Evolutionary conservation across 1,140 invertebrate species (phyloP).

Genomic region (Drosophila equinoxialis): DNA sequence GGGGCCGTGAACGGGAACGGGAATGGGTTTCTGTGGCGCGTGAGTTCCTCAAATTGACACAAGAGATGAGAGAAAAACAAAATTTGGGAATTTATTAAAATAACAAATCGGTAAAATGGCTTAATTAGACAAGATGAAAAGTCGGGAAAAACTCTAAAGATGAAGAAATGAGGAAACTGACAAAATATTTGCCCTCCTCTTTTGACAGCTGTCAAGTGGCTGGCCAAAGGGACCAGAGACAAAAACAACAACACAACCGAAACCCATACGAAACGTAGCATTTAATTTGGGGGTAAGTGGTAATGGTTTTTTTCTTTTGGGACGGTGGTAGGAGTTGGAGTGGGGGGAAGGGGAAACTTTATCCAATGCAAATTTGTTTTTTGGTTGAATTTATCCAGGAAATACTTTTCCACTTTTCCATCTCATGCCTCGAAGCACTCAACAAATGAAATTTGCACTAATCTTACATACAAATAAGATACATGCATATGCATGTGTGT

Average conservation of each 20-base stretch:
- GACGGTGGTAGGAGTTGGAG: too few relatives aligned
- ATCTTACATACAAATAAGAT: slow-evolving; percentile 49
- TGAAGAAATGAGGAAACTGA: slow-evolving; percentile 37
- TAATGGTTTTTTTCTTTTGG: too few relatives aligned
- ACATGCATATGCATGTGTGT: slow-evolving; percentile 5
- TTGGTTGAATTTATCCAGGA: slow-evolving; percentile 22
- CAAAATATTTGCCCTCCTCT: slow-evolving; percentile 74
- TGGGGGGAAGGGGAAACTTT: slow-evolving; percentile 28
- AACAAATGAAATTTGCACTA: slow-evolving; percentile 74
- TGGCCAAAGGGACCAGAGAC: slow-evolving; percentile 30
- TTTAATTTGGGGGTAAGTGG: slow-evolving; percentile 52
- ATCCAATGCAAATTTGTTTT: slow-evolving; percentile 66
- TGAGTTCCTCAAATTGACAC: slow-evolving; percentile 63
- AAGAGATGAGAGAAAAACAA: slow-evolving; percentile 53
- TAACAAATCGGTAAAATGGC: slow-evolving; percentile 62
- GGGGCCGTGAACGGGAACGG: slow-evolving; percentile 27
- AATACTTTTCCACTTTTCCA: slow-evolving; percentile 33
- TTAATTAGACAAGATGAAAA: slow-evolving; percentile 60
- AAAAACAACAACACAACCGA: neutral
- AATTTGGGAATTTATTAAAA: slow-evolving; percentile 71
- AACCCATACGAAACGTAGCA: slow-evolving; percentile 56
- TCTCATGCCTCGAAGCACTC: slow-evolving; percentile 38
- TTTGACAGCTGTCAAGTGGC: slow-evolving; percentile 80
- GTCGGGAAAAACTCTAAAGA: slow-evolving; percentile 8
- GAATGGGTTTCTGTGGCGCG: slow-evolving; percentile 66